Percentiles rank a stretch among this genome's conserved stretches.
Evolutionary conservation across 2,888 invertebrate genomes (phyloP).

Genomic region (Dryococelus australis): DNA sequence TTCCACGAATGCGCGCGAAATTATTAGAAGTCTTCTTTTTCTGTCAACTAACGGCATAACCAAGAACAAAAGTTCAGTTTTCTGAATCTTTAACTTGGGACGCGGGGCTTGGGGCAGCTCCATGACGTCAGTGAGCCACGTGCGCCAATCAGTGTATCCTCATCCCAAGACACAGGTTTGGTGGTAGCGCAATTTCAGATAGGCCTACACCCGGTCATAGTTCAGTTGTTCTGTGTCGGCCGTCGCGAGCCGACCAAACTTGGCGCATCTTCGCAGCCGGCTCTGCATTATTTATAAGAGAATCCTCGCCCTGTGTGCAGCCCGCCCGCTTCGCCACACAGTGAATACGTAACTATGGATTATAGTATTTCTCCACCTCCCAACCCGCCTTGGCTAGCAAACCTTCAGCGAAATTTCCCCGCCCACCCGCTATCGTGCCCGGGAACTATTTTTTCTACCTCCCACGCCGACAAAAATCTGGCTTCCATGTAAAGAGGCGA

Average conservation of each 20-base stretch:
- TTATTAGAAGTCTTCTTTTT: too few relatives aligned
- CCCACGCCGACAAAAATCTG: background rate
- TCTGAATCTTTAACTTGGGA: too few relatives aligned
- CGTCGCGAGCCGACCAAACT: background rate
- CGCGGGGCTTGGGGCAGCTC: too few relatives aligned
- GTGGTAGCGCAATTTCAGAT: too few relatives aligned
- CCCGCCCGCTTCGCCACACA: background rate
- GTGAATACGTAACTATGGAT: conserved; percentile 1
- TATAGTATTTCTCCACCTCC: background rate
- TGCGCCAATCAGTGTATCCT: too few relatives aligned
- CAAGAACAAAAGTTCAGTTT: too few relatives aligned
- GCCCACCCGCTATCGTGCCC: background rate
- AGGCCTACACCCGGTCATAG: too few relatives aligned
- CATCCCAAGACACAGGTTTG: too few relatives aligned
- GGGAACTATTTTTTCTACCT: background rate
- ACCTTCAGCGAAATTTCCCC: background rate
- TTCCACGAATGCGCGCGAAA: too few relatives aligned
- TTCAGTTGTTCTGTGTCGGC: background rate
- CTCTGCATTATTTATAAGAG: background rate
- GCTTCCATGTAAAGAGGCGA: conserved; percentile 6
- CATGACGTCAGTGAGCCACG: too few relatives aligned
- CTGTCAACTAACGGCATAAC: too few relatives aligned
- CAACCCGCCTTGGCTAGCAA: background rate
- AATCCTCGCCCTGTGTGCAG: background rate
- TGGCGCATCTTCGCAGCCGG: background rate